These are phyloP conservation scores for Nesoenas mayeri DNA, from an alignment of 2,113 vertebrate species.

Conservation along the genomic window DNA sequence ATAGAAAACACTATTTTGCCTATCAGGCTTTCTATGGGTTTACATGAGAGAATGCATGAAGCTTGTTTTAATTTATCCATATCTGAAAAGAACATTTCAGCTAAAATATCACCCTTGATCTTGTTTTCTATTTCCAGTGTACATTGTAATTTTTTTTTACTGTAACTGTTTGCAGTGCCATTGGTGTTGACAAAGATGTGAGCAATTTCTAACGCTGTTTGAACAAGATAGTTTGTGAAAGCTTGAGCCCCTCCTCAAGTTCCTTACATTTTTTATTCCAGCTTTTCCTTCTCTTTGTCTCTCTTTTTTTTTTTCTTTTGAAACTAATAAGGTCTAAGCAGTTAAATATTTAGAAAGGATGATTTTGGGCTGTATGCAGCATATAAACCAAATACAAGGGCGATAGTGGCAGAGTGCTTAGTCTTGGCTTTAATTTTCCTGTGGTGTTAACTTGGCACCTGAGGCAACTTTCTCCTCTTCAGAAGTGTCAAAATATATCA, in stretches of 20 bases:
- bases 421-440: constrained; percentile 18
- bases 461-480: neutral
- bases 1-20: neutral
- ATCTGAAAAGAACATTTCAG: constrained; percentile 3
- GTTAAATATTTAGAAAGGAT: constrained; percentile 26
- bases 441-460: neutral
- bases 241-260: neutral
- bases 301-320: neutral
- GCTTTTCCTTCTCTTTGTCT: neutral
- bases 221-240: constrained; percentile 29
- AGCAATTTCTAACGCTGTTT: constrained; percentile 9
- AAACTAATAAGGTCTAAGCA: neutral
- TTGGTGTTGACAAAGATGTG: constrained; percentile 27
- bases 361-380: neutral
- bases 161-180: constrained; percentile 13
- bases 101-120: constrained; percentile 2
- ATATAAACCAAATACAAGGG: constrained; percentile 14
- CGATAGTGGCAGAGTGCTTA: neutral
- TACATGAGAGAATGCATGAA: neutral
- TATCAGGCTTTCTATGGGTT: neutral
- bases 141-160: neutral
- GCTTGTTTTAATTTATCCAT: constrained; percentile 22
- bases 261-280: neutral
- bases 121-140: constrained; percentile 56
- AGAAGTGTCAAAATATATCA: constrained; percentile 11